Conservation (phyloP, 1,140 invertebrate species). For the Drosophila azteca region DNA sequence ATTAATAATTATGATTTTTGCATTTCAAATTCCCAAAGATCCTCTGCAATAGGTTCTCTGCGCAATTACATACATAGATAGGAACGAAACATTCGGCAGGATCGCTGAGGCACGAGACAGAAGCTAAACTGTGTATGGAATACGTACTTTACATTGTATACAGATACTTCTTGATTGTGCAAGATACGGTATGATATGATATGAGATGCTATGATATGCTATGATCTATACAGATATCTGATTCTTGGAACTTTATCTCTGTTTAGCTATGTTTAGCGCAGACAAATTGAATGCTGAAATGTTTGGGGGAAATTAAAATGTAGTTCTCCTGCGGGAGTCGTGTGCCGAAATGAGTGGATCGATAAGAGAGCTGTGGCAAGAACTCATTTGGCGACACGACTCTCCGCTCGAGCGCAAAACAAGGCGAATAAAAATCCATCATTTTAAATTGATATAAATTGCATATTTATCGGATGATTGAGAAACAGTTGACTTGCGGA, state of each 20-base stretch:
- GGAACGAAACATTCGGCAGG: no score
- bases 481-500: constrained; percentile 38
- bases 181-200: no score
- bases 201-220: no score
- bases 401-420: neutral
- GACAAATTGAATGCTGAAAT: constrained; percentile 26
- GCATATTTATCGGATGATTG: neutral
- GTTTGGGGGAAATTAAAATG: constrained; percentile 50
- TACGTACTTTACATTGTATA: no score
- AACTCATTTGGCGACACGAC: constrained; percentile 42
- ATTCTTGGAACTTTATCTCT: constrained; percentile 11
- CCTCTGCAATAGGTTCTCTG: no score
- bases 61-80: no score
- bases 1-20: constrained; percentile 9
- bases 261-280: constrained; percentile 6
- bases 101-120: no score
- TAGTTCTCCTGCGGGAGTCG: constrained; percentile 43
- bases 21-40: neutral
- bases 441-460: constrained; percentile 56
- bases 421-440: neutral
- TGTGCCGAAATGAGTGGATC: constrained; percentile 42
- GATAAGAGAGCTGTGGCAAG: constrained; percentile 52
- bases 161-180: no score
- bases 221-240: no score
- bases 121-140: no score